These are phyloP conservation scores for Oryzias javanicus DNA, from an alignment of 2,113 vertebrate genomes.

Conservation along the genomic window DNA sequence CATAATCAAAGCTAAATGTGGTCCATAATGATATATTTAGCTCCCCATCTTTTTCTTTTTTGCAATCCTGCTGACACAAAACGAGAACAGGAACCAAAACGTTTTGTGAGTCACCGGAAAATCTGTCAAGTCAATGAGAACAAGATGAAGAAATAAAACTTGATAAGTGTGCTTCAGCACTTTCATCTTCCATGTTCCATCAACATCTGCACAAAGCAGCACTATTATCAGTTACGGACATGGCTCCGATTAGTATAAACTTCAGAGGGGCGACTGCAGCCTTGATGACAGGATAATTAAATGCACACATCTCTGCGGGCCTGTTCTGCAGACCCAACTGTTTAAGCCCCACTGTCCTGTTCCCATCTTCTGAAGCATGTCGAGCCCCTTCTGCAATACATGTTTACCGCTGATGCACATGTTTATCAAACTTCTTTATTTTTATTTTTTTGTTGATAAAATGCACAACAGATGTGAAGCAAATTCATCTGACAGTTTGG, in stretches of 20 bases:
- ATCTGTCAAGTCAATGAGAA: slow-evolving; percentile 9
- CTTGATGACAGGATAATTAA: slow-evolving; percentile 48
- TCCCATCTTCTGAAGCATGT: slow-evolving; percentile 39
- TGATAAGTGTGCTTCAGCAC: slow-evolving; percentile 20
- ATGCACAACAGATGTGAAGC: no score
- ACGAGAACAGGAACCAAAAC: slow-evolving; percentile 37
- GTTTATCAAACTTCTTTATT: no score
- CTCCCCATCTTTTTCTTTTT: no score
- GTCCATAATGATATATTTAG: no score
- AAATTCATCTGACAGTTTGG: no score
- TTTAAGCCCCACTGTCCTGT: slow-evolving; percentile 24
- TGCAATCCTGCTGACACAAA: slow-evolving; percentile 26
- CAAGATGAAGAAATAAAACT: slow-evolving; percentile 23
- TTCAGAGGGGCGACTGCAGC: slow-evolving; percentile 18
- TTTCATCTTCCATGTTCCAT: slow-evolving; percentile 35
- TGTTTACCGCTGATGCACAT: no score
- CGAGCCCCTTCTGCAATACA: background rate
- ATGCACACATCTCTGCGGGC: slow-evolving; percentile 28
- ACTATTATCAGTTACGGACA: slow-evolving; percentile 1
- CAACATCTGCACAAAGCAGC: slow-evolving; percentile 15
- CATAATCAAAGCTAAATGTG: no score
- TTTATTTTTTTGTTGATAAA: no score
- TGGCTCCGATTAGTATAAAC: slow-evolving; percentile 2
- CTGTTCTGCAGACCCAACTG: slow-evolving; percentile 19
- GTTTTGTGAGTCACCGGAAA: slow-evolving; percentile 35